These are phyloP conservation scores for Paratrypauchen microcephalus DNA, from an alignment of 2,797 vertebrate species.

Conservation along the genomic window DNA sequence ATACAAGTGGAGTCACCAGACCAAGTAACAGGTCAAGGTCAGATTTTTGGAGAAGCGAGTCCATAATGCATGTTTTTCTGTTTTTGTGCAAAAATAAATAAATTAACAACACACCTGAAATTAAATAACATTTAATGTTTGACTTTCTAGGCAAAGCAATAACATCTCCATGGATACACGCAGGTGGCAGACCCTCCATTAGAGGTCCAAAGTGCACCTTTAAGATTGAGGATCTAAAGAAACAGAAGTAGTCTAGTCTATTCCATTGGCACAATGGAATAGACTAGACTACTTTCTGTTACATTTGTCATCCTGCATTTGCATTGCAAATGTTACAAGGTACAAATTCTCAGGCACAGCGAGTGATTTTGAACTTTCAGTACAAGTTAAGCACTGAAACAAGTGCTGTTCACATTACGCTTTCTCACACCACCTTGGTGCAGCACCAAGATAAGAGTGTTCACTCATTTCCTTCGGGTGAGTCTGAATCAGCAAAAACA, in stretches of 20 bases:
- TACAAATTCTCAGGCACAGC: conserved; percentile 11
- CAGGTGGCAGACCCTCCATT: background rate
- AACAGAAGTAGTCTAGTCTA: background rate
- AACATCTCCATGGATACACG: background rate
- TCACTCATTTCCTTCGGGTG: conserved; percentile 64
- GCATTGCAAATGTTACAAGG: conserved; percentile 64
- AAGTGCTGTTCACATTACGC: conserved; percentile 17
- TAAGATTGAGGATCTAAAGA: background rate
- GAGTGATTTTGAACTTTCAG: conserved; percentile 22
- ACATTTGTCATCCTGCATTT: conserved; percentile 45
- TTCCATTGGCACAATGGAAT: no score
- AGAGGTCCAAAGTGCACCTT: background rate
- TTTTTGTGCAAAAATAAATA: no score
- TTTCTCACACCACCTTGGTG: conserved; percentile 50
- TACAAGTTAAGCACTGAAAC: conserved; percentile 21
- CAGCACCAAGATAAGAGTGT: conserved; percentile 59
- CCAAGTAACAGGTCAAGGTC: no score
- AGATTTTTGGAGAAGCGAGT: no score
- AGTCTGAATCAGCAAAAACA: conserved; percentile 57
- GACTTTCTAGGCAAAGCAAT: background rate
- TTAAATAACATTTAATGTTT: background rate
- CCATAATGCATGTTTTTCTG: no score
- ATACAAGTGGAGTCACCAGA: no score
- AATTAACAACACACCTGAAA: no score
- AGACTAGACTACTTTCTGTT: no score